These are phyloP conservation scores for Lumbricus terrestris DNA, from an alignment of 2,888 invertebrate species.

Conservation along the genomic window DNA sequence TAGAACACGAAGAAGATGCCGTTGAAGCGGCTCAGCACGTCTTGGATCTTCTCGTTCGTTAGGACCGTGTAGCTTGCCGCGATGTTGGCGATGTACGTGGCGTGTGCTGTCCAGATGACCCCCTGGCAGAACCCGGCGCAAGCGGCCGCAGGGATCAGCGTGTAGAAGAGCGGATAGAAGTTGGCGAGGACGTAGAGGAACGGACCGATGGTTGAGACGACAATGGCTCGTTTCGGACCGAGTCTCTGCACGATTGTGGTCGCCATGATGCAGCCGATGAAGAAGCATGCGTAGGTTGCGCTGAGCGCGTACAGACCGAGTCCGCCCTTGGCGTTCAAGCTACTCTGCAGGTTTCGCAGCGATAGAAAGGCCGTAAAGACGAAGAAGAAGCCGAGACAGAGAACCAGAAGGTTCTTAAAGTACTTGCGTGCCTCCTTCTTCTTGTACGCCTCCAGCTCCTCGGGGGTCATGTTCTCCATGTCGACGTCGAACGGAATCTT, in stretches of 20 bases:
- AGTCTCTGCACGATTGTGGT: constrained; percentile 50
- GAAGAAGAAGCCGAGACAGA: constrained; percentile 47
- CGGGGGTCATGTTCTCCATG: neutral
- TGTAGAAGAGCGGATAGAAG: constrained; percentile 47
- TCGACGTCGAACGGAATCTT: neutral
- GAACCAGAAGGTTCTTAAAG: constrained; percentile 48
- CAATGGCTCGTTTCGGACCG: constrained; percentile 45
- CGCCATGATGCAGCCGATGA: constrained; percentile 51
- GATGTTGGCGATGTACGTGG: constrained; percentile 53
- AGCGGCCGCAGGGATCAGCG: constrained; percentile 48
- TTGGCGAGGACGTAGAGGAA: constrained; percentile 49
- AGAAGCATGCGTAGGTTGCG: constrained; percentile 45
- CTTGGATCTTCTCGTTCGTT: constrained; percentile 42
- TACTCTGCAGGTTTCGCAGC: constrained; percentile 54
- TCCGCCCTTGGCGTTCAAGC: constrained; percentile 50
- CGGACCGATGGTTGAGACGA: constrained; percentile 42
- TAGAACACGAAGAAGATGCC: constrained; percentile 52
- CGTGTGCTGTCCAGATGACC: constrained; percentile 53
- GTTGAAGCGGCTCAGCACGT: constrained; percentile 50
- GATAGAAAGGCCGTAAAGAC: constrained; percentile 49
- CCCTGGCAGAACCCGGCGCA: constrained; percentile 49
- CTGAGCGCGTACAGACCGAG: constrained; percentile 52
- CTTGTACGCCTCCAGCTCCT: constrained; percentile 36
- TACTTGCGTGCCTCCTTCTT: constrained; percentile 42
- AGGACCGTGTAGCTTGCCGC: constrained; percentile 46